A percentile compares a stretch with the other conserved stretches of the same genome.
phyloP scores from a whole-genome alignment of 2,888 invertebrate genomes.

The Noctua janthe region DNA sequence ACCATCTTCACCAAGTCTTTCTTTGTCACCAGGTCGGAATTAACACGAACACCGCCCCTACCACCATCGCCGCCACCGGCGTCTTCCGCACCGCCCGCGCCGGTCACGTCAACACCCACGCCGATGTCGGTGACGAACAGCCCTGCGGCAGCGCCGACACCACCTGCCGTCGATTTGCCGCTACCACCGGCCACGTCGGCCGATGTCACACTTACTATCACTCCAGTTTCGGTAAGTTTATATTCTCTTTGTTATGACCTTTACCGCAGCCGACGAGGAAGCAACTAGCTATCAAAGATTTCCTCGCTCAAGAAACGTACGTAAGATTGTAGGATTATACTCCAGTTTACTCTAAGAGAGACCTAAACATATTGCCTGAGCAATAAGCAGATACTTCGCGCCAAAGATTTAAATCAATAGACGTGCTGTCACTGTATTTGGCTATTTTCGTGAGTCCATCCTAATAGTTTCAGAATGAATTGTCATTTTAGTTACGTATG shows the following conservation, averaged over 20 bases:
- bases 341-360: neutral
- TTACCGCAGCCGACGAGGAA: neutral
- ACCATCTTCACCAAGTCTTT: neutral
- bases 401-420: neutral
- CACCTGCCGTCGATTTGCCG: slow-evolving; percentile 64
- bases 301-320: neutral
- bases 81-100: slow-evolving; percentile 81
- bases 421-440: neutral
- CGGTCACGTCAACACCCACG: slow-evolving; percentile 69
- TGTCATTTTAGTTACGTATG: neutral
- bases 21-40: slow-evolving; percentile 76
- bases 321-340: neutral
- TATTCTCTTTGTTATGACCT: neutral
- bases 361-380: neutral
- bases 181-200: slow-evolving; percentile 58
- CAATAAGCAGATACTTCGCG: neutral
- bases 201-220: slow-evolving; percentile 64
- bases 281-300: neutral
- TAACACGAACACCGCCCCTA: slow-evolving; percentile 82
- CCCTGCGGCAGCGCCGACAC: slow-evolving; percentile 69
- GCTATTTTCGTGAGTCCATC: neutral
- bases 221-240: slow-evolving; percentile 68
- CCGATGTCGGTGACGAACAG: slow-evolving; percentile 67
- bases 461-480: neutral
- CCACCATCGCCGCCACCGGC: slow-evolving; percentile 85